Conservation (phyloP, 2,797 vertebrate genomes). For the Melanotaenia pygmaea region DNA sequence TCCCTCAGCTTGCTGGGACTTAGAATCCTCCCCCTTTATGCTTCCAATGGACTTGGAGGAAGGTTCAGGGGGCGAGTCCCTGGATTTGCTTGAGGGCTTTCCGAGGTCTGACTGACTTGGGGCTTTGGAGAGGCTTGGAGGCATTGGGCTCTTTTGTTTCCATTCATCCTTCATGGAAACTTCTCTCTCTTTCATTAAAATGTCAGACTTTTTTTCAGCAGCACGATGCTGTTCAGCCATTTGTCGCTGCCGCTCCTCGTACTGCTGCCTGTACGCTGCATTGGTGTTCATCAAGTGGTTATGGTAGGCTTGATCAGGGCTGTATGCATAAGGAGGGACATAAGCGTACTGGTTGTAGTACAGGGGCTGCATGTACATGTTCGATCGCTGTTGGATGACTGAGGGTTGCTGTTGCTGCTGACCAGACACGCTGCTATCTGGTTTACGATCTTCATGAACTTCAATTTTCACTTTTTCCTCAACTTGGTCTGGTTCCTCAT, state of each 20-base stretch:
- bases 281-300: conserved; percentile 94
- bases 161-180: conserved; percentile 91
- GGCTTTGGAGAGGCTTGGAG: conserved; percentile 93
- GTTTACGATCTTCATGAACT: conserved; percentile 91
- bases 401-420: conserved; percentile 94
- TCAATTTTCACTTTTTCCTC: conserved; percentile 93
- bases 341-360: conserved; percentile 99
- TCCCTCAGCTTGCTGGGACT: conserved; percentile 90
- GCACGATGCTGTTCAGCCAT: conserved; percentile 90
- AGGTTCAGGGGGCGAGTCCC: conserved; percentile 88
- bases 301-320: conserved; percentile 93
- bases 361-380: conserved; percentile 98
- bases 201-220: conserved; percentile 91
- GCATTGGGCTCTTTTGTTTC: conserved; percentile 94
- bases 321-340: conserved; percentile 95
- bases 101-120: conserved; percentile 92
- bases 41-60: conserved; percentile 90
- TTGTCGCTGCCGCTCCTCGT: conserved; percentile 93
- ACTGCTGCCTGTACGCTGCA: conserved; percentile 93
- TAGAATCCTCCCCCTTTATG: conserved; percentile 92
- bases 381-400: conserved; percentile 96
- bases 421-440: conserved; percentile 82
- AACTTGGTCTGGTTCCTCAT: conserved; percentile 89
- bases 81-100: conserved; percentile 89
- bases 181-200: conserved; percentile 91